phyloP scores from a whole-genome alignment of 2,113 vertebrate genomes.

The Peucedramus taeniatus region DNA sequence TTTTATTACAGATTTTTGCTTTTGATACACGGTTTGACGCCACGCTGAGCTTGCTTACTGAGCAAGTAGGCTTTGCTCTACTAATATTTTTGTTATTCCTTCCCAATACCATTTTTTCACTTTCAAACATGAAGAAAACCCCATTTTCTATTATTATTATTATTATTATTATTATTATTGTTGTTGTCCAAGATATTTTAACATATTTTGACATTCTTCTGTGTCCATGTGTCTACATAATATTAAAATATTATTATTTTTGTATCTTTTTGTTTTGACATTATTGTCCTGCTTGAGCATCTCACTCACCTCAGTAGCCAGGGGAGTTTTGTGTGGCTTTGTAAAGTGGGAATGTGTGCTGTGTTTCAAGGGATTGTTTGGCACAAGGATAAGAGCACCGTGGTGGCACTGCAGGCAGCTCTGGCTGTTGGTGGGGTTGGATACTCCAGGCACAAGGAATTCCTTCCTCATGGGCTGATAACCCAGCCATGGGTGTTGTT shows the following conservation, averaged over 20 bases:
- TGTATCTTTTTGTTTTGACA: slow-evolving; percentile 61
- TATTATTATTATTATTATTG: background rate
- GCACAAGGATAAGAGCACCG: background rate
- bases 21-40: background rate
- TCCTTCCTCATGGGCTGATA: background rate
- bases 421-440: background rate
- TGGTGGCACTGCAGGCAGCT: background rate
- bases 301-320: slow-evolving; percentile 26
- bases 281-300: slow-evolving; percentile 57
- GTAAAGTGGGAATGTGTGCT: background rate
- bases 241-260: slow-evolving; percentile 77
- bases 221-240: slow-evolving; percentile 57
- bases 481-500: background rate
- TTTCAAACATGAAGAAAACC: slow-evolving; percentile 28
- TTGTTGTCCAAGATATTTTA: slow-evolving; percentile 26
- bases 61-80: background rate
- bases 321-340: background rate
- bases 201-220: slow-evolving; percentile 47
- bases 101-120: slow-evolving; percentile 5
- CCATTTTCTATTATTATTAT: slow-evolving; percentile 32
- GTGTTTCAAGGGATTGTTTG: background rate
- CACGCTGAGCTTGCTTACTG: slow-evolving; percentile 46
- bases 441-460: fast-evolving
- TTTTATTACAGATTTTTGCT: slow-evolving; percentile 25
- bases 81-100: background rate